Conservation (phyloP, 2,797 vertebrate genomes). For the Lepilemur septentrionalis region DNA sequence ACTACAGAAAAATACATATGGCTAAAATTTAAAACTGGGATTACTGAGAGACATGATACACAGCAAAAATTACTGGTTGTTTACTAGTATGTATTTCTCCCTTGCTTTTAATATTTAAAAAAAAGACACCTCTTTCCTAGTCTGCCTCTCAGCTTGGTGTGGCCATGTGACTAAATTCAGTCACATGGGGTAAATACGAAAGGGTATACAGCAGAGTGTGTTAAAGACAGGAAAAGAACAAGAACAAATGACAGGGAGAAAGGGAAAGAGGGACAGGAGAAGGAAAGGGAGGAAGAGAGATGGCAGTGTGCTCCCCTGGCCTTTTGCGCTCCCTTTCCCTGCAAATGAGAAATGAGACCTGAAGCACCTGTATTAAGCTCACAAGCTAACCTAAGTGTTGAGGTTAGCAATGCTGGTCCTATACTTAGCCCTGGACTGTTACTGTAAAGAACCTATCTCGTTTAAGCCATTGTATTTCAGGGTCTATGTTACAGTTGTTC, state of each 20-base stretch:
- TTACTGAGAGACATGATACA: not conserved
- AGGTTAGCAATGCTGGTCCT: not conserved
- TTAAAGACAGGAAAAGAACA: not conserved
- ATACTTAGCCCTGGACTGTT: not conserved
- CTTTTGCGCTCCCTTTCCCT: not conserved
- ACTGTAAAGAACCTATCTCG: not conserved
- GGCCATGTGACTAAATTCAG: not conserved
- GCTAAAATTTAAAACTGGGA: not conserved
- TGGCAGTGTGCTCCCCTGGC: not conserved
- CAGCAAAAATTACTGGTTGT: not conserved
- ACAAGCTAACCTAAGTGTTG: not conserved
- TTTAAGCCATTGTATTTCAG: not conserved
- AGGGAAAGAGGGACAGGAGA: not conserved
- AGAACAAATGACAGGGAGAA: not conserved
- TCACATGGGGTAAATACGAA: not conserved
- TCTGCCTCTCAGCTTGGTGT: not conserved
- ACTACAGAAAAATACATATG: not conserved
- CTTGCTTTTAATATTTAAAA: not conserved
- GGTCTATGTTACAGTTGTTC: not conserved
- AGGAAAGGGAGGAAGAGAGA: not conserved
- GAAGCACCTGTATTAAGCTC: not conserved
- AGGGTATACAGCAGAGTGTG: not conserved
- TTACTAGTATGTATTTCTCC: not conserved
- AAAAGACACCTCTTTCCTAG: not conserved
- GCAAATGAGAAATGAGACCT: not conserved